These are phyloP conservation scores for Anabas testudineus DNA, from an alignment of 2,797 vertebrate genomes.

Conservation along the genomic window DNA sequence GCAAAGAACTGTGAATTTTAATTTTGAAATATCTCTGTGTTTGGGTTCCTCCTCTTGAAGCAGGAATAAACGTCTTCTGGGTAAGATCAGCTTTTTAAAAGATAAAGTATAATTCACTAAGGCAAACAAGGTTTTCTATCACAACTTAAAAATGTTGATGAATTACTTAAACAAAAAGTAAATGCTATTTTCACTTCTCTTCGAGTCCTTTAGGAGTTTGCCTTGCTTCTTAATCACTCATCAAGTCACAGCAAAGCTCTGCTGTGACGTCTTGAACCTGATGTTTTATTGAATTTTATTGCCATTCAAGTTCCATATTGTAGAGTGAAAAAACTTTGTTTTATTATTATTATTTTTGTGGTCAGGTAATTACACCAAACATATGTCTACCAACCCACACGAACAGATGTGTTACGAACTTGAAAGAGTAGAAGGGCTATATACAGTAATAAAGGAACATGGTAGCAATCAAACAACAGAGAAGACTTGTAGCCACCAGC, in stretches of 20 bases:
- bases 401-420: conserved; percentile 70
- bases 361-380: too few relatives aligned
- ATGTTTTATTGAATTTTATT: conserved; percentile 31
- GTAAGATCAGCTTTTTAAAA: conserved; percentile 56
- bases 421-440: conserved; percentile 79
- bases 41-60: conserved; percentile 49
- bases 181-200: conserved; percentile 71
- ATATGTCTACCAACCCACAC: conserved; percentile 52
- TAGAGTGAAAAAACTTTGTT: too few relatives aligned
- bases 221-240: conserved; percentile 53
- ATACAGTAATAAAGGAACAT: conserved; percentile 55
- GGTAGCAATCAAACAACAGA: conserved; percentile 57
- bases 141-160: conserved; percentile 32
- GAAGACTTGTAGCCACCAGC: conserved; percentile 67
- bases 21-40: conserved; percentile 30
- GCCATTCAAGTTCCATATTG: conserved; percentile 28
- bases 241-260: conserved; percentile 42
- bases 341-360: too few relatives aligned
- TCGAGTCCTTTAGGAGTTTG: conserved; percentile 56
- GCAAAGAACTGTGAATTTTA: conserved; percentile 58
- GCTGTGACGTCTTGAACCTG: conserved; percentile 23
- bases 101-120: conserved; percentile 48
- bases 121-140: conserved; percentile 74
- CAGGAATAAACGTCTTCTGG: conserved; percentile 51
- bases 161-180: conserved; percentile 56